Conservation (phyloP, 1,140 invertebrate species). For the Reticulitermes speratus region DNA sequence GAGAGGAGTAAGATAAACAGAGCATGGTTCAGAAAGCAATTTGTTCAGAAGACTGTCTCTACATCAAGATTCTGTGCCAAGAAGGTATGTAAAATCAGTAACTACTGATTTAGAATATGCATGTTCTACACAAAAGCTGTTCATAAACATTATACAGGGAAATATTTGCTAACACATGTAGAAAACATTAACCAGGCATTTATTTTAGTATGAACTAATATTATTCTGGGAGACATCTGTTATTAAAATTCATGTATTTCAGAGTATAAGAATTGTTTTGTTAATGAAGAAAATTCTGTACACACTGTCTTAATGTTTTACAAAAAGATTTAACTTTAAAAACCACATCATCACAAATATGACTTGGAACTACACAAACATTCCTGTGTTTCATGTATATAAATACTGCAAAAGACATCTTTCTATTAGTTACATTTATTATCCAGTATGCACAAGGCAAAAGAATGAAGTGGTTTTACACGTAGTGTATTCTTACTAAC, state of each 20-base stretch:
- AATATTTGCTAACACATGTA: background rate
- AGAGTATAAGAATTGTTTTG: background rate
- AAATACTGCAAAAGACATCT: background rate
- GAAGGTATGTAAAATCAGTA: too few species aligned
- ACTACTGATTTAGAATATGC: too few species aligned
- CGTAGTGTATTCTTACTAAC: background rate
- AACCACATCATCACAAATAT: background rate
- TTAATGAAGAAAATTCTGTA: background rate
- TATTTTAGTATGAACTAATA: background rate
- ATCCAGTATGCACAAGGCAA: background rate
- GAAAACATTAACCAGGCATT: slow-evolving; percentile 2
- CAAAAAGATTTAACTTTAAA: background rate
- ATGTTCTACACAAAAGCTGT: too few species aligned
- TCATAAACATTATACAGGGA: too few species aligned
- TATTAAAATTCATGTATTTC: background rate
- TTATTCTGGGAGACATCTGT: background rate
- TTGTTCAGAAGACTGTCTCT: too few species aligned
- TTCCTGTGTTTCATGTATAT: background rate
- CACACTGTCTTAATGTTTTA: background rate
- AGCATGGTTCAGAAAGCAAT: too few species aligned
- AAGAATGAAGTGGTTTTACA: background rate
- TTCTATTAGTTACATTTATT: background rate
- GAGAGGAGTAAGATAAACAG: too few species aligned
- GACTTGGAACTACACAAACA: background rate
- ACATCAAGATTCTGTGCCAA: too few species aligned